phyloP scores from a whole-genome alignment of 2,888 invertebrate genomes.

The Lamellibrachia satsuma region DNA sequence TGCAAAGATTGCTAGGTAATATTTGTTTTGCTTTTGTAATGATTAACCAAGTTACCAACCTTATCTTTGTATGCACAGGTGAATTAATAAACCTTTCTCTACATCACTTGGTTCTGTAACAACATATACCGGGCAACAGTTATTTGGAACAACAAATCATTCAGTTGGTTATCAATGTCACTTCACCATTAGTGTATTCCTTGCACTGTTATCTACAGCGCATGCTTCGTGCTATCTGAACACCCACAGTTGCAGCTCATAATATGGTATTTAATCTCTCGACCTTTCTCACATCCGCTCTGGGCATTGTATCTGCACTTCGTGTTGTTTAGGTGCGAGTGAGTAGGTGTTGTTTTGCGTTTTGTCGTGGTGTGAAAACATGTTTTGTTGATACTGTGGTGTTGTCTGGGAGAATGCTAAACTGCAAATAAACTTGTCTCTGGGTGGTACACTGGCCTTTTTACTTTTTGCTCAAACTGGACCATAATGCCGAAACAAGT shows the following conservation, averaged over 20 bases:
- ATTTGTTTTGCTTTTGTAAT: too few relatives aligned
- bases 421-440: not conserved
- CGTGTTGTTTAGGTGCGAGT: not conserved
- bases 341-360: conserved; percentile 5
- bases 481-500: too few relatives aligned
- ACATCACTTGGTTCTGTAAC: not conserved
- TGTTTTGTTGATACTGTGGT: conserved; percentile 12
- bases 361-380: not conserved
- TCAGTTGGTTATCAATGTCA: not conserved
- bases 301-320: not conserved
- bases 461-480: too few relatives aligned
- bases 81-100: not conserved
- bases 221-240: not conserved
- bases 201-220: not conserved
- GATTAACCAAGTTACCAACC: not conserved
- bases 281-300: conserved; percentile 13
- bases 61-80: not conserved
- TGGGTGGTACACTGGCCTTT: not conserved
- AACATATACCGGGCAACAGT: not conserved
- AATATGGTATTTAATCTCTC: not conserved
- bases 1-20: too few relatives aligned
- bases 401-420: conserved; percentile 6
- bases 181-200: not conserved
- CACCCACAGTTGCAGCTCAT: not conserved
- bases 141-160: not conserved